These are phyloP conservation scores for Sebastes taczanowskii DNA, from an alignment of 2,797 vertebrate genomes.

Conservation along the genomic window DNA sequence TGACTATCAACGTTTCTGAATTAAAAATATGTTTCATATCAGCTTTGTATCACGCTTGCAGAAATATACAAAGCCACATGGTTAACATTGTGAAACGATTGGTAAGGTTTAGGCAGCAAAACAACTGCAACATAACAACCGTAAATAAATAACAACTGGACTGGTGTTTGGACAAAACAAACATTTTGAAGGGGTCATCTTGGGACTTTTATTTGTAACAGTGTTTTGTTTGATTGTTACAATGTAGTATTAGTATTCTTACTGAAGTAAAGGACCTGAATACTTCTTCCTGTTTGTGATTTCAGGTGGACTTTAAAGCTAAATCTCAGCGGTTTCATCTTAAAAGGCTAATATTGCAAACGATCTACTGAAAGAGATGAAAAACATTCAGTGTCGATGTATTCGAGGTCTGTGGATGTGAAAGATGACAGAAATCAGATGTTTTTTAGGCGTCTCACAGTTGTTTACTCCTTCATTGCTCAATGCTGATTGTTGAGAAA, in stretches of 20 bases:
- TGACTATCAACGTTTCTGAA: too few species aligned
- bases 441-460: not conserved
- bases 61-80: too few species aligned
- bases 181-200: too few species aligned
- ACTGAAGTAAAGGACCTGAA: not conserved
- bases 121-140: rapidly evolving
- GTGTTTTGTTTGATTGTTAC: too few species aligned
- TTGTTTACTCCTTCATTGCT: not conserved
- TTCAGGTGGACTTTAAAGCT: not conserved
- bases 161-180: too few species aligned
- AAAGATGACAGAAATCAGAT: not conserved
- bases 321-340: not conserved
- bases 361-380: not conserved
- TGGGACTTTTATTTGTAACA: rapidly evolving
- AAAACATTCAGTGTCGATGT: not conserved
- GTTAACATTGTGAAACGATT: too few species aligned
- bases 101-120: too few species aligned
- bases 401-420: not conserved
- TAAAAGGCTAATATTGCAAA: not conserved
- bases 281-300: not conserved
- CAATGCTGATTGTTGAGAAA: not conserved
- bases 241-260: too few species aligned
- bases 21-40: too few species aligned
- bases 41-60: too few species aligned
- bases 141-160: too few species aligned